Conservation (phyloP, 1,140 invertebrate genomes). For the Aleiodes sp. region DNA sequence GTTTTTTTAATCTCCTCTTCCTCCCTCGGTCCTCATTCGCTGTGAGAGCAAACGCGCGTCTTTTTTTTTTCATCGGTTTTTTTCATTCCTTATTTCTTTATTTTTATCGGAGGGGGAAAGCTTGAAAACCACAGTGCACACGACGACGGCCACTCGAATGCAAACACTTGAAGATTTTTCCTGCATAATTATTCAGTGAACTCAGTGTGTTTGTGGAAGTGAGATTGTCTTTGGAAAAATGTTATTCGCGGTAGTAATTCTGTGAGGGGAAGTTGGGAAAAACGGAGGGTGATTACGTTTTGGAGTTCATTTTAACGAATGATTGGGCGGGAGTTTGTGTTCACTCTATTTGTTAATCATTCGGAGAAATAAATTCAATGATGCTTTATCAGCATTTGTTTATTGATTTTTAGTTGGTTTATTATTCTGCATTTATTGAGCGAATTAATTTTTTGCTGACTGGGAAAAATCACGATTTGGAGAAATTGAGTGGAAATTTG, state of each 20-base stretch:
- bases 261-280: neutral
- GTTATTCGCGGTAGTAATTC: neutral
- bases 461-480: no score
- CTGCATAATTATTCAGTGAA: slow-evolving; percentile 16
- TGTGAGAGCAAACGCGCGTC: neutral
- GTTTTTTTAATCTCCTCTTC: neutral
- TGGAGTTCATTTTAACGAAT: no score
- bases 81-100: neutral
- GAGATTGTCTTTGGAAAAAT: neutral
- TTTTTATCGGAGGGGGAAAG: neutral
- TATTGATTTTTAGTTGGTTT: no score
- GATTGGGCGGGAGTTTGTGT: no score
- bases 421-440: no score
- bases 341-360: no score
- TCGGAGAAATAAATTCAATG: no score
- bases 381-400: no score
- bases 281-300: no score
- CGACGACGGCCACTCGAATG: neutral
- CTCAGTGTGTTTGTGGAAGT: neutral
- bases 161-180: slow-evolving; percentile 16
- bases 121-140: neutral
- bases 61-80: neutral
- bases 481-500: no score
- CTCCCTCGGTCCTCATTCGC: neutral
- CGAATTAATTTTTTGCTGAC: no score